Percentiles rank a stretch among this genome's conserved stretches.
Conservation (phyloP, 2,113 vertebrate species). For the Calidris pugnax region DNA sequence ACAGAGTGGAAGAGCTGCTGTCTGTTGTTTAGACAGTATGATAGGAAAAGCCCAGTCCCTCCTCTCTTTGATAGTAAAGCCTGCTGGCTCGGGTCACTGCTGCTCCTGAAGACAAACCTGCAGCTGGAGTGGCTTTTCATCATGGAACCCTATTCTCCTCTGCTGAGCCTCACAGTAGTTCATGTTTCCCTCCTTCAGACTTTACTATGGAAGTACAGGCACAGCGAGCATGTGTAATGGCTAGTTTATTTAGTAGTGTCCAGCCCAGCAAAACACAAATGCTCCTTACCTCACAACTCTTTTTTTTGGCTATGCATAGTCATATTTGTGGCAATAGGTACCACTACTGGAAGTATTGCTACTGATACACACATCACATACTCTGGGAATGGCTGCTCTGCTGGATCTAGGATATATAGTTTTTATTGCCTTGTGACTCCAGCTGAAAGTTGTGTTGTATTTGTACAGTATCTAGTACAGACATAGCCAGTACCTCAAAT, state of each 20-base stretch:
- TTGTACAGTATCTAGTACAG: neutral
- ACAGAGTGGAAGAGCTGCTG: neutral
- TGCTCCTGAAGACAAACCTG: neutral
- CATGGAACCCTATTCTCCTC: neutral
- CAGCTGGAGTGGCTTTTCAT: neutral
- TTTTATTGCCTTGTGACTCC: neutral
- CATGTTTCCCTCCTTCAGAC: neutral
- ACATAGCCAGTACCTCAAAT: neutral
- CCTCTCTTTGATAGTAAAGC: neutral
- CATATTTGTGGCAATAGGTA: neutral
- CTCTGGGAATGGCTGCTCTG: neutral
- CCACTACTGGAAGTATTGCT: neutral
- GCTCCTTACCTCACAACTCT: neutral
- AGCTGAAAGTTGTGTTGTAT: neutral
- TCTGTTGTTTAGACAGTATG: neutral
- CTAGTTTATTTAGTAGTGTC: neutral
- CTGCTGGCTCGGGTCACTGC: neutral
- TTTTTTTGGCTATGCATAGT: neutral
- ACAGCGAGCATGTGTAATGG: neutral
- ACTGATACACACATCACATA: neutral
- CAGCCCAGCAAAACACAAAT: neutral
- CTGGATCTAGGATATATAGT: neutral
- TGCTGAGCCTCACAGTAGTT: neutral
- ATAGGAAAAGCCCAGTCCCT: neutral
- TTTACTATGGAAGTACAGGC: neutral